phyloP scores from a whole-genome alignment of 2,113 vertebrate genomes.

The Myotis yumanensis region DNA sequence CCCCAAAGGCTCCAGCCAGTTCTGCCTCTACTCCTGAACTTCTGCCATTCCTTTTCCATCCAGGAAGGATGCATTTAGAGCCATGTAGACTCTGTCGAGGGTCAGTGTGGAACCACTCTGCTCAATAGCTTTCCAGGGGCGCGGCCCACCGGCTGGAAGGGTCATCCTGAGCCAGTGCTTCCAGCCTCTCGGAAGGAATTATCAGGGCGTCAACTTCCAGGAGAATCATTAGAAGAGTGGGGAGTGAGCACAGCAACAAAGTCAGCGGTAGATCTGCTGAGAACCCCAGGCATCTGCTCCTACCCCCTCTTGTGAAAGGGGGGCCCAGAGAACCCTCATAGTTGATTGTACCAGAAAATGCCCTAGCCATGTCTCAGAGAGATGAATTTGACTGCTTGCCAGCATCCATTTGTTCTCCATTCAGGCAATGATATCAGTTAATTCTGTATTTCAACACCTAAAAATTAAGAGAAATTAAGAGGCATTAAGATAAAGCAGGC shows the following conservation, averaged over 20 bases:
- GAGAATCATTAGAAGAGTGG: background rate
- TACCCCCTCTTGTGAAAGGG: background rate
- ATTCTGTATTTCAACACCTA: conserved; percentile 70
- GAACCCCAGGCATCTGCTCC: background rate
- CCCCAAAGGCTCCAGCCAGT: background rate
- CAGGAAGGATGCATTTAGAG: background rate
- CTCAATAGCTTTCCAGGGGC: background rate
- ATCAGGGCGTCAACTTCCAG: background rate
- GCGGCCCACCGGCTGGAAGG: background rate
- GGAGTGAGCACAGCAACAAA: background rate
- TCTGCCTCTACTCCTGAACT: background rate
- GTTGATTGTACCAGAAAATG: background rate
- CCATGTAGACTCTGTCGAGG: background rate
- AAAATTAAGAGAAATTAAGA: conserved; percentile 75
- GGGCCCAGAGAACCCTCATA: too few relatives aligned
- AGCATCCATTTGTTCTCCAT: conserved; percentile 67
- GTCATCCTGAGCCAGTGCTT: background rate
- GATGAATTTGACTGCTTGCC: conserved; percentile 70
- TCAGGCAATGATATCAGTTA: conserved; percentile 68
- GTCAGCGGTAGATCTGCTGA: background rate
- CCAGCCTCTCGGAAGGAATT: background rate
- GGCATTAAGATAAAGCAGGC: conserved; percentile 54
- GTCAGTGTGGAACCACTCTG: background rate
- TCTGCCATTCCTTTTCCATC: background rate
- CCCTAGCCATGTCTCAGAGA: conserved; percentile 5